These are phyloP conservation scores for Agrotis exclamationis DNA, from an alignment of 2,888 invertebrate genomes.

Conservation along the genomic window DNA sequence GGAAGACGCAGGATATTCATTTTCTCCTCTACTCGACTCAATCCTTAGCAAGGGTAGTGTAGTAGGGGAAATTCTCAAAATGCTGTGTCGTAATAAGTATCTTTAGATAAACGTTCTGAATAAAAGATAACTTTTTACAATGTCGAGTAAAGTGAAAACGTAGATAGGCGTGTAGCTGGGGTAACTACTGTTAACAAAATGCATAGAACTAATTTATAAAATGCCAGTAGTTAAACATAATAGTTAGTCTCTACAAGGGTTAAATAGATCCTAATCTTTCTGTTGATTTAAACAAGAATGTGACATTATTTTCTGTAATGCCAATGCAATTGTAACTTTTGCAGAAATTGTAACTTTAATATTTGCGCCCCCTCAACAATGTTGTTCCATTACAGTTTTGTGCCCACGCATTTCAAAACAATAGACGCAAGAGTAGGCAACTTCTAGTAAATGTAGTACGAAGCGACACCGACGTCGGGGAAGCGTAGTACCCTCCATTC, in stretches of 20 bases:
- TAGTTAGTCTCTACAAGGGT: neutral
- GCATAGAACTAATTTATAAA: slow-evolving; percentile 3
- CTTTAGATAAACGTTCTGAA: slow-evolving; percentile 46
- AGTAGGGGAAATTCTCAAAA: slow-evolving; percentile 47
- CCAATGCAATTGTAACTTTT: too few relatives aligned
- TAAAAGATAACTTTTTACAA: slow-evolving; percentile 30
- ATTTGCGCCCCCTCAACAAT: slow-evolving; percentile 15
- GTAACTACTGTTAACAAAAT: neutral
- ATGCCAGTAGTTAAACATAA: slow-evolving; percentile 1
- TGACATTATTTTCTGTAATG: neutral
- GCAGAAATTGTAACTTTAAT: neutral
- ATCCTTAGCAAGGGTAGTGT: slow-evolving; percentile 50
- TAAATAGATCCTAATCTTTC: neutral
- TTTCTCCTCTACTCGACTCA: slow-evolving; percentile 64
- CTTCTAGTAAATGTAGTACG: slow-evolving; percentile 74
- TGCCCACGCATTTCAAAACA: slow-evolving; percentile 56
- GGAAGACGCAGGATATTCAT: slow-evolving; percentile 72
- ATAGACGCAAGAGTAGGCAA: slow-evolving; percentile 63
- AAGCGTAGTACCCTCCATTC: slow-evolving; percentile 80
- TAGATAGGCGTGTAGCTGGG: neutral
- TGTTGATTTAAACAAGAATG: neutral
- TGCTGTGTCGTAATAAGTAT: slow-evolving; percentile 46
- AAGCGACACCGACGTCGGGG: slow-evolving; percentile 63
- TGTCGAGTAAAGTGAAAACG: slow-evolving; percentile 11
- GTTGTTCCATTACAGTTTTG: slow-evolving; percentile 43